phyloP scores from a whole-genome alignment of 2,797 vertebrate genomes.

The Cyprinodon diabolis region DNA sequence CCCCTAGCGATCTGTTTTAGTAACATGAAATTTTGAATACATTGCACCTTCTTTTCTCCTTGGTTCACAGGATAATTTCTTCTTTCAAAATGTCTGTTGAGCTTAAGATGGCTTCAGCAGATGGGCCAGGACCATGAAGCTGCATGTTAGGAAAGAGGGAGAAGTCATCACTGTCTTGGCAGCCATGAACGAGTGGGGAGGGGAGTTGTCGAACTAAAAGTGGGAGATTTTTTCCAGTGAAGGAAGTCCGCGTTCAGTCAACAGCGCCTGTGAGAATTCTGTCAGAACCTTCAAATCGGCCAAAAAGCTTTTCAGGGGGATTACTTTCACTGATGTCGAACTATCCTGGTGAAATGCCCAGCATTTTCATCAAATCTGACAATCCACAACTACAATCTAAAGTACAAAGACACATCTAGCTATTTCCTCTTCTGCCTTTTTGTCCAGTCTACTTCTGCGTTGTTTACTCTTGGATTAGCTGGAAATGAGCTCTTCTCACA shows the following conservation, averaged over 20 bases:
- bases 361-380: not conserved
- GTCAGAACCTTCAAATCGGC: conserved; percentile 27
- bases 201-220: conserved; percentile 36
- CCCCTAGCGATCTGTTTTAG: not conserved
- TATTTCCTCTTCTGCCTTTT: not conserved
- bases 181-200: conserved; percentile 35
- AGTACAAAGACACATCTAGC: not conserved
- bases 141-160: conserved; percentile 50
- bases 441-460: not conserved
- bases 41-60: conserved; percentile 27
- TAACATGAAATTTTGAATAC: conserved; percentile 18
- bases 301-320: conserved; percentile 15
- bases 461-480: conserved; percentile 21
- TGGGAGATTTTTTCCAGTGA: conserved; percentile 54
- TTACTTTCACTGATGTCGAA: conserved; percentile 19
- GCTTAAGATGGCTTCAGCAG: conserved; percentile 68
- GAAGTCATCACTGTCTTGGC: conserved; percentile 59
- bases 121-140: conserved; percentile 52
- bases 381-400: not conserved
- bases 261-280: conserved; percentile 54
- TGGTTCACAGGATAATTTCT: conserved; percentile 30
- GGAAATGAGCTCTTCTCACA: conserved; percentile 9
- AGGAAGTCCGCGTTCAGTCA: conserved; percentile 56
- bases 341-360: not conserved
- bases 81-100: conserved; percentile 34